Percentiles rank a stretch among this genome's conserved stretches.
phyloP scores from a whole-genome alignment of 2,888 invertebrate genomes.

The Apamea anceps region DNA sequence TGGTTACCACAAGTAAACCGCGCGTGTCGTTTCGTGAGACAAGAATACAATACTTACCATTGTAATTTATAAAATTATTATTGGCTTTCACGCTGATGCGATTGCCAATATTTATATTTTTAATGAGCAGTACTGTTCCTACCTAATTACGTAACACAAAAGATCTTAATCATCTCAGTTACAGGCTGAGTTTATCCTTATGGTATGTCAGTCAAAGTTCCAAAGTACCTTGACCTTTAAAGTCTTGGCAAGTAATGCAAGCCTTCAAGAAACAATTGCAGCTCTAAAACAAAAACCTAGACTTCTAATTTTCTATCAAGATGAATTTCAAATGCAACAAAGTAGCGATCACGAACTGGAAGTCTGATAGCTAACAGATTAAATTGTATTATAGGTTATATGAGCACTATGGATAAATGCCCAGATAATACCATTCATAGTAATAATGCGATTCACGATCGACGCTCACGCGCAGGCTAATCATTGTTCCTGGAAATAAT shows the following conservation, averaged over 20 bases:
- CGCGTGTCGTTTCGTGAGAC: too few relatives aligned
- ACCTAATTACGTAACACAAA: conserved; percentile 10
- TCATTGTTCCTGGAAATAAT: conserved; percentile 61
- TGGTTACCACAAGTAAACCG: too few relatives aligned
- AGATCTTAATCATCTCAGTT: conserved; percentile 18
- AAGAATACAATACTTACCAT: background rate
- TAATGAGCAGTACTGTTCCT: background rate
- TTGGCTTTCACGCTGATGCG: background rate
- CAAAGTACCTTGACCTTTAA: conserved; percentile 17
- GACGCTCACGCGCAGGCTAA: conserved; percentile 60
- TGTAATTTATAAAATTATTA: background rate
- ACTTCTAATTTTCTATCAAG: conserved; percentile 6
- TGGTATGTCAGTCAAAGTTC: background rate
- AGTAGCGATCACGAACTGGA: conserved; percentile 36
- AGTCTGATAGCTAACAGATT: conserved; percentile 31
- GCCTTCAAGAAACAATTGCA: conserved; percentile 11
- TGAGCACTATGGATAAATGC: conserved; percentile 36
- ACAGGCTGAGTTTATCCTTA: conserved; percentile 25
- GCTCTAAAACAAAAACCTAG: background rate
- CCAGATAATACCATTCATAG: conserved; percentile 53
- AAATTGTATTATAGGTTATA: conserved; percentile 29
- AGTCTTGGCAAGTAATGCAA: conserved; percentile 14
- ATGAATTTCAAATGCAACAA: conserved; percentile 29
- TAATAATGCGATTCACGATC: conserved; percentile 59
- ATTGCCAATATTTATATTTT: background rate